Evolutionary conservation across 2,888 invertebrate genomes (phyloP).

Genomic region (Erynnis tages): DNA sequence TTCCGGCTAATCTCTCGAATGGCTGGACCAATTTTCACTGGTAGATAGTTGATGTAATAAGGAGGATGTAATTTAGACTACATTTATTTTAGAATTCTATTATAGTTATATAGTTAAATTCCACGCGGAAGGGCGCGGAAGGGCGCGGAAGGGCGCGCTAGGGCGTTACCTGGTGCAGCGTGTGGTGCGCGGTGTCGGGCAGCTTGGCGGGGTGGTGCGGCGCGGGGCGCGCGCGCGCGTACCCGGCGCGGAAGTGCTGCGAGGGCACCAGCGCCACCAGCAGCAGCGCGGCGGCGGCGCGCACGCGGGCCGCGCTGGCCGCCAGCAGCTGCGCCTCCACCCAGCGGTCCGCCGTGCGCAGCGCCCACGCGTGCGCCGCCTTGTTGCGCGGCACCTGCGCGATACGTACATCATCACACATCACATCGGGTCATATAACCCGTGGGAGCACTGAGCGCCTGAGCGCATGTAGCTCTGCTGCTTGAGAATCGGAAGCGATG

Average conservation of each 20-base stretch:
- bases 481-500: too few relatives aligned
- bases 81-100: too few relatives aligned
- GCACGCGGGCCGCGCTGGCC: constrained; percentile 91
- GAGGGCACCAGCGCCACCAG: constrained; percentile 95
- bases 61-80: too few relatives aligned
- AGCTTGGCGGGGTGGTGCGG: constrained; percentile 56
- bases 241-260: constrained; percentile 93
- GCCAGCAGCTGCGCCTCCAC: constrained; percentile 93
- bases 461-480: too few relatives aligned
- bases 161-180: constrained; percentile 73
- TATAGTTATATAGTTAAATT: too few relatives aligned
- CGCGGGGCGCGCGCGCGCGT: constrained; percentile 83
- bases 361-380: constrained; percentile 94
- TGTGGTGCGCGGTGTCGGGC: constrained; percentile 77
- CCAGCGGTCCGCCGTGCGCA: constrained; percentile 96
- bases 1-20: too few relatives aligned
- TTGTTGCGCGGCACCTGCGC: constrained; percentile 90
- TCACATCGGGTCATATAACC: too few relatives aligned
- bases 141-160: too few relatives aligned
- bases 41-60: too few relatives aligned
- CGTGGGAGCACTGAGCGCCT: too few relatives aligned
- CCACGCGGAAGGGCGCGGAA: too few relatives aligned
- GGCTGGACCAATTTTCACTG: too few relatives aligned
- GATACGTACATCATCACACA: constrained; percentile 6
- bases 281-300: constrained; percentile 92